These are phyloP conservation scores for Podarcis siculus DNA, from an alignment of 2,797 vertebrate genomes.

Conservation along the genomic window DNA sequence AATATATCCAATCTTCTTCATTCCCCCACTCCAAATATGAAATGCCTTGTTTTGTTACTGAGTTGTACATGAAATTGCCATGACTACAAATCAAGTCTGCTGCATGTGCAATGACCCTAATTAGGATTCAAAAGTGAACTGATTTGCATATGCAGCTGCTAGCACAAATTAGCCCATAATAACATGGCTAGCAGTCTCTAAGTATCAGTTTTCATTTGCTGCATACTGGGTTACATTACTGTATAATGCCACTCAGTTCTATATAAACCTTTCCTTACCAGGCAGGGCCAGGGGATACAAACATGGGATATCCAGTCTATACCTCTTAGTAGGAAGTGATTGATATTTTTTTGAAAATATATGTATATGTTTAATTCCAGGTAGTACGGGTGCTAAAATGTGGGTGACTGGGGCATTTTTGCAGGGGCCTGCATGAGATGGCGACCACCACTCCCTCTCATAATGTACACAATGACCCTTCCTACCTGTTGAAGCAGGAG, in stretches of 20 bases:
- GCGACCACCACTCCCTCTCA: background rate
- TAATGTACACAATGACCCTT: background rate
- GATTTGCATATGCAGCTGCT: background rate
- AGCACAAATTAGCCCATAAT: constrained; percentile 30
- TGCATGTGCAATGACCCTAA: constrained; percentile 31
- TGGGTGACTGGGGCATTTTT: background rate
- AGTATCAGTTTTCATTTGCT: constrained; percentile 33
- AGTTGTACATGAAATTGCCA: constrained; percentile 26
- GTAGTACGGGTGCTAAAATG: constrained; percentile 1
- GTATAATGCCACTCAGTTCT: constrained; percentile 11
- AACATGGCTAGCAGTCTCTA: constrained; percentile 27
- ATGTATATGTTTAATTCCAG: constrained; percentile 9
- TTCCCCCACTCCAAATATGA: constrained; percentile 6
- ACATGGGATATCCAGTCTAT: constrained; percentile 7
- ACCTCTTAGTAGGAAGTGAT: constrained; percentile 5
- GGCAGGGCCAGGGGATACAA: background rate
- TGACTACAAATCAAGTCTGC: constrained; percentile 35
- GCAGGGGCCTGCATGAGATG: background rate
- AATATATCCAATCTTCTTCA: background rate
- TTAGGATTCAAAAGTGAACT: constrained; percentile 46
- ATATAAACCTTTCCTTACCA: constrained; percentile 27
- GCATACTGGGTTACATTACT: constrained; percentile 11
- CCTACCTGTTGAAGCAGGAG: background rate
- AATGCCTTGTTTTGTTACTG: constrained; percentile 33
- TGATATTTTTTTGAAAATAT: background rate